Percentiles rank a stretch among this genome's conserved stretches.
phyloP scores from a whole-genome alignment of 2,888 invertebrate genomes.

The Gastrophysa polygoni region DNA sequence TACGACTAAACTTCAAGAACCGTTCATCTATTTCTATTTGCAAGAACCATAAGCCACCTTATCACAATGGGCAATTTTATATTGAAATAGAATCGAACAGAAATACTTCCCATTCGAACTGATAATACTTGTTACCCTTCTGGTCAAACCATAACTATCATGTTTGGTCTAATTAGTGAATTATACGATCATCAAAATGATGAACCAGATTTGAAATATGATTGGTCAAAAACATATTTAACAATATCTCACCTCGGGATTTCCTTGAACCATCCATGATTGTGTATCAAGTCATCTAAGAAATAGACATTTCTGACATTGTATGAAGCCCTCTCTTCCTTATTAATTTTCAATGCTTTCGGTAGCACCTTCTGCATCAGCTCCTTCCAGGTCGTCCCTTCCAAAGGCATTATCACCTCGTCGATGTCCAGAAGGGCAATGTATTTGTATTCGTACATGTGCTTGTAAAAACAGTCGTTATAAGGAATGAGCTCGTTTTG shows the following conservation, averaged over 20 bases:
- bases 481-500: constrained; percentile 95
- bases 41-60: no score
- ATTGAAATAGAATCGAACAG: no score
- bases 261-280: constrained; percentile 79
- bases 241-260: constrained; percentile 69
- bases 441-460: constrained; percentile 88
- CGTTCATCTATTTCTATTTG: no score
- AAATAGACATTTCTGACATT: constrained; percentile 93
- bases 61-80: no score
- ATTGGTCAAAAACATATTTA: constrained; percentile 47
- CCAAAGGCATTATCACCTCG: constrained; percentile 91
- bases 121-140: no score
- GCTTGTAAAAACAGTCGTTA: constrained; percentile 94
- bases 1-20: no score
- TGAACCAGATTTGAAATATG: no score
- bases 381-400: constrained; percentile 73
- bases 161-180: no score
- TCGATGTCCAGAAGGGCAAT: constrained; percentile 92
- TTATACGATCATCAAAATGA: no score
- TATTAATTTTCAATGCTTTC: constrained; percentile 70
- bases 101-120: no score
- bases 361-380: constrained; percentile 73
- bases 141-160: no score
- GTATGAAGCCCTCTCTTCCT: constrained; percentile 76
- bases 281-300: constrained; percentile 83